These are phyloP conservation scores for Lepus oiostolus DNA, from an alignment of 2,797 vertebrate genomes.

Conservation along the genomic window DNA sequence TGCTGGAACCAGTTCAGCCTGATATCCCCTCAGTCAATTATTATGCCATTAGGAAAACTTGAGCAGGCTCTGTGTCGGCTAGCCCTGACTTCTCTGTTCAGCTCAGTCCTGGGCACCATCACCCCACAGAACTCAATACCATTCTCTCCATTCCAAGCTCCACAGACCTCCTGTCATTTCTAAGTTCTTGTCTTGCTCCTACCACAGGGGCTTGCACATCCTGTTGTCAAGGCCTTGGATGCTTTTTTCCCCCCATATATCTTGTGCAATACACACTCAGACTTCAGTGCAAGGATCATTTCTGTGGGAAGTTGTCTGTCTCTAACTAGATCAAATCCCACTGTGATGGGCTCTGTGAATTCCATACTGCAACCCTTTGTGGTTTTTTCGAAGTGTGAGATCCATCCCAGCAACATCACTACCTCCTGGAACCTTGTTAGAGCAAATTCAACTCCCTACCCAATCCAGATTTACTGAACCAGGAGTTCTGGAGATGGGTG, in stretches of 20 bases:
- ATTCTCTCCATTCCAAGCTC: neutral
- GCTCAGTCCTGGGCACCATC: rapidly evolving
- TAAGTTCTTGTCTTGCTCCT: neutral
- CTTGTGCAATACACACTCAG: neutral
- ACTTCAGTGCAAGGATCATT: neutral
- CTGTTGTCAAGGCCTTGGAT: neutral
- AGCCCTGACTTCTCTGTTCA: neutral
- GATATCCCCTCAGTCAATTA: neutral
- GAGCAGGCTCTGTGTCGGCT: rapidly evolving
- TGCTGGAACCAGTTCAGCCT: neutral
- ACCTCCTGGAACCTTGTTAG: neutral
- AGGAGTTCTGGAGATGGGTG: neutral
- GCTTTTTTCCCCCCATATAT: neutral
- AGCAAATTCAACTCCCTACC: neutral
- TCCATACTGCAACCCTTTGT: neutral
- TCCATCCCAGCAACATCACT: no score
- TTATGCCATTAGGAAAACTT: neutral
- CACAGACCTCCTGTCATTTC: neutral
- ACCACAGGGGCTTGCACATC: neutral
- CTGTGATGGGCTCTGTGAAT: neutral
- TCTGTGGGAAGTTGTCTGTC: neutral
- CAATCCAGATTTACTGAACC: neutral
- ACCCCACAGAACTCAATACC: no score
- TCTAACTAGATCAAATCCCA: neutral
- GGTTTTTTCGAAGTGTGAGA: neutral